phyloP scores from a whole-genome alignment of 1,140 invertebrate species.

The Cydia pomonella region DNA sequence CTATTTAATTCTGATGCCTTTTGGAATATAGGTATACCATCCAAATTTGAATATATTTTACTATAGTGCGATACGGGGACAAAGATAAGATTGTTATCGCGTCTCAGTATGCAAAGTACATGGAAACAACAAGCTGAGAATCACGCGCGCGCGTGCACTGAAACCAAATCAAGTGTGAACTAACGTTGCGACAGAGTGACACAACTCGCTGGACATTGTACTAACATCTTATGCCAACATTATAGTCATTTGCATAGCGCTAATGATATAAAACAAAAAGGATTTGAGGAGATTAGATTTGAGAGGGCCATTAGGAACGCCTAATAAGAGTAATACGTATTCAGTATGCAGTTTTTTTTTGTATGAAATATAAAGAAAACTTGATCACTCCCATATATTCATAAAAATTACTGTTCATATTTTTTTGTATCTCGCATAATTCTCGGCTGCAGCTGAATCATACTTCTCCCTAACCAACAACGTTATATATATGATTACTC shows the following conservation, averaged over 20 bases:
- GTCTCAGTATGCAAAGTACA: constrained; percentile 28
- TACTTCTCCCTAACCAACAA: too few species aligned
- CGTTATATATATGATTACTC: too few species aligned
- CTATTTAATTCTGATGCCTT: not conserved
- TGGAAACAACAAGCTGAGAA: constrained; percentile 22
- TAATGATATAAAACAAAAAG: constrained; percentile 22
- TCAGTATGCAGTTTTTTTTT: not conserved
- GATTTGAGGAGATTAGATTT: not conserved
- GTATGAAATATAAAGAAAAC: not conserved
- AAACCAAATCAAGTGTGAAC: constrained; percentile 36
- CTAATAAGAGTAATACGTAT: not conserved
- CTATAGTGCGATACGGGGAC: constrained; percentile 13
- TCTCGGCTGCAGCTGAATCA: too few species aligned
- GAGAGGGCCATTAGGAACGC: not conserved
- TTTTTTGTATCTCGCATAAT: too few species aligned
- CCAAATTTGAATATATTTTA: not conserved
- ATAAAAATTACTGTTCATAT: too few species aligned
- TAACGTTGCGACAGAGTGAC: constrained; percentile 21
- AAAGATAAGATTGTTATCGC: constrained; percentile 28
- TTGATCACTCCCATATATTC: not conserved
- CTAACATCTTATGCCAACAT: constrained; percentile 15
- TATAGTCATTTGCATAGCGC: not conserved
- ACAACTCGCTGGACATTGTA: constrained; percentile 23
- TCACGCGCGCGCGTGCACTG: constrained; percentile 30
- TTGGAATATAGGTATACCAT: not conserved